Evolutionary conservation across 2,888 invertebrate species (phyloP).

Genomic region (Prosopocoilus inquinatus): DNA sequence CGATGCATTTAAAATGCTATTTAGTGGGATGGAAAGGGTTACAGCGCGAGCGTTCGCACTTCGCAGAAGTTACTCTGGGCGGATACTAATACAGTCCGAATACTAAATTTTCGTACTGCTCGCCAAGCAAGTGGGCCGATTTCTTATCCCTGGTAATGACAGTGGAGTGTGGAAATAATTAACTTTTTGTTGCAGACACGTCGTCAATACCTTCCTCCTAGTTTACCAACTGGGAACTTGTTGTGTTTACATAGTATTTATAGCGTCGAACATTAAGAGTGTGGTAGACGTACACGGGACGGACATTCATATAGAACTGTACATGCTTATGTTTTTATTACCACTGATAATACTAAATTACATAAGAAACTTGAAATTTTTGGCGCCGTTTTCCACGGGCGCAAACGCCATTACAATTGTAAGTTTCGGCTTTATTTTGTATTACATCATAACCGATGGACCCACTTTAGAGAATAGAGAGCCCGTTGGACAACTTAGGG

Average conservation of each 20-base stretch:
- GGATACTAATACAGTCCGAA: too few species aligned
- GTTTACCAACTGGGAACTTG: constrained; percentile 95
- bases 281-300: constrained; percentile 59
- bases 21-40: too few species aligned
- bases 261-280: constrained; percentile 78
- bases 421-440: constrained; percentile 74
- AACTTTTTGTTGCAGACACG: constrained; percentile 56
- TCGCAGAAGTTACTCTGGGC: too few species aligned
- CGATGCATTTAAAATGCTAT: too few species aligned
- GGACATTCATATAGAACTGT: constrained; percentile 58
- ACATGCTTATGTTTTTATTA: constrained; percentile 71
- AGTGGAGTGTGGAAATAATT: background rate
- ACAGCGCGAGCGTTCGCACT: too few species aligned
- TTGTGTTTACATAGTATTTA: constrained; percentile 94
- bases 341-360: constrained; percentile 71
- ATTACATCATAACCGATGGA: constrained; percentile 66
- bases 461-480: constrained; percentile 54
- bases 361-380: constrained; percentile 71
- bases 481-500: constrained; percentile 53
- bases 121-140: too few species aligned
- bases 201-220: constrained; percentile 72
- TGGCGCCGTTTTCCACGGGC: constrained; percentile 80
- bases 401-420: constrained; percentile 78
- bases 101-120: too few species aligned
- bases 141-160: too few species aligned